Base-by-base conservation (phyloP, 1,140 invertebrate genomes). In the Eupeodes corollae region DNA sequence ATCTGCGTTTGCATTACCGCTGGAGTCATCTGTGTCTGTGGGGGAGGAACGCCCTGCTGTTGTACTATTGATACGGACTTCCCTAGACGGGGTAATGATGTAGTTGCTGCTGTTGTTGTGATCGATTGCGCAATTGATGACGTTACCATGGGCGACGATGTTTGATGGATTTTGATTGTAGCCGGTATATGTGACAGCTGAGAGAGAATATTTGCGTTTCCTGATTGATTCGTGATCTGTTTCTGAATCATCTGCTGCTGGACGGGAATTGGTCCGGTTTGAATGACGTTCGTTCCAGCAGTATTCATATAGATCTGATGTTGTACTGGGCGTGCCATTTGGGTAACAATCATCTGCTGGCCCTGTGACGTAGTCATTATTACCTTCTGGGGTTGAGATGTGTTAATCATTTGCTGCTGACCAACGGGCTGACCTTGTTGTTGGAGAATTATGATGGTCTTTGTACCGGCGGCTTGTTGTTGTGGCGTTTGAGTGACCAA, bases 391-490 rank as follows among this genome's bases (percentile, higher is more conserved):
- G 70, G 58, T 10, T 50, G 37, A 2, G 53, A 31, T 5, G 52
- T 46, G 12, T 52, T 50, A 42, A 42, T 47, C 30, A 63, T 61
- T 45, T 68, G 68, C 42, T 70, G 69, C 31, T 67, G 67, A 2
- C 56, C 56, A 9, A 61, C 49, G 19, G 58, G 16, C 21, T 15
- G 54, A 32, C 61, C 61, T 52, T 81, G 79, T 21, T 79, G 80
- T 53, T 84, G 82, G 13, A 84, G 56, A 41, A 84, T 83, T 33
- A 84, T 84, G 16, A 84, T 83, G 0, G 82, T 84, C 53, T 84
- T 84, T 1, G 79, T 71, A 12, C 73, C 74, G 0, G 76, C 73
- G 0, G 75, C 76, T 52, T 80, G 68, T 38, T 66, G 65, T 39
- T 63, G 64, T 26, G 51, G 57, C 3, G 62, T 46, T 49, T 70